Conservation (phyloP, 2,797 vertebrate species). For the Protonibea diacanthus region DNA sequence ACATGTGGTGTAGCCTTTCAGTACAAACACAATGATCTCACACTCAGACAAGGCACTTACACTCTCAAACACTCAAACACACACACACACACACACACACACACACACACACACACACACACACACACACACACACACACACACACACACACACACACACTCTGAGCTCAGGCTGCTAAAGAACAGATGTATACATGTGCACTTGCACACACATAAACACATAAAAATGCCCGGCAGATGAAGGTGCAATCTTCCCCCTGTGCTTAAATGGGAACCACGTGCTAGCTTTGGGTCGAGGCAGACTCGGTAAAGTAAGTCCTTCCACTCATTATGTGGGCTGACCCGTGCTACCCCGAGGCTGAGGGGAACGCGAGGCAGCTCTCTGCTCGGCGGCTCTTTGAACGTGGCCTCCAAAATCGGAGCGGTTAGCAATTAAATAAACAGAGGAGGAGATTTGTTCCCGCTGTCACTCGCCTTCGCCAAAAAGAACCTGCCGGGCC, state of each 20-base stretch:
- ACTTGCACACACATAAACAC: conserved; percentile 58
- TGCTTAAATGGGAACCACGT: conserved; percentile 79
- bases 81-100: conserved; percentile 8
- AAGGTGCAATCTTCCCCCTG: conserved; percentile 72
- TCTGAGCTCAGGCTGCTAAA: conserved; percentile 50
- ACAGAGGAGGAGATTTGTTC: conserved; percentile 80
- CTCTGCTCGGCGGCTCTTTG: conserved; percentile 65
- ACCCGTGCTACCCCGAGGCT: conserved; percentile 70
- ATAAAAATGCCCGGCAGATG: conserved; percentile 73
- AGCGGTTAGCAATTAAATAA: conserved; percentile 80
- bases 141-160: conserved; percentile 23
- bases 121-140: conserved; percentile 12
- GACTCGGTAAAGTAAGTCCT: conserved; percentile 79
- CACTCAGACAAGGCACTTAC: conserved; percentile 58
- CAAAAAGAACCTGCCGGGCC: conserved; percentile 72
- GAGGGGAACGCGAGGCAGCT: conserved; percentile 60
- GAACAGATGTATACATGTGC: conserved; percentile 68
- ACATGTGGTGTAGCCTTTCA: conserved; percentile 68
- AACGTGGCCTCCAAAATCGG: conserved; percentile 74
- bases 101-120: conserved; percentile 16
- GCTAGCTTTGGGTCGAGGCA: conserved; percentile 62
- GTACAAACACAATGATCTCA: conserved; percentile 68
- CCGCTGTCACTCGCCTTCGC: conserved; percentile 75
- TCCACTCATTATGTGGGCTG: conserved; percentile 82
- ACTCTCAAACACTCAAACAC: conserved; percentile 38